A percentile compares a stretch with the other conserved stretches of the same genome.
phyloP scores from a whole-genome alignment of 1,140 invertebrate species.

The Steinernema feltiae region DNA sequence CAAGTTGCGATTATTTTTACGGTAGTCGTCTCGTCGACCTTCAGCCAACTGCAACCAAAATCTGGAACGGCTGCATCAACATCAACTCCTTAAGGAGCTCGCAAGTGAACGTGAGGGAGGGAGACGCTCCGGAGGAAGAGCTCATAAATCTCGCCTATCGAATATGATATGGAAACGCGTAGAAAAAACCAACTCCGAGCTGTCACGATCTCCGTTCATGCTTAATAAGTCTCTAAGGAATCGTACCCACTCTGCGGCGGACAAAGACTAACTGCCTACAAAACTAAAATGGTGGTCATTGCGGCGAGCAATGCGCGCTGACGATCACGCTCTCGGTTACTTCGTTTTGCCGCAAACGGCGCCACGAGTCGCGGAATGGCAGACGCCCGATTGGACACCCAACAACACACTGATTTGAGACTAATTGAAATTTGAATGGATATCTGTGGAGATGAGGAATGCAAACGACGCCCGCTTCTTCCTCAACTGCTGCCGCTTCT shows the following conservation, averaged over 20 bases:
- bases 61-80: neutral
- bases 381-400: neutral
- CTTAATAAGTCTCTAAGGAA: slow-evolving; percentile 1
- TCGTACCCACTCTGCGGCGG: neutral
- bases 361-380: neutral
- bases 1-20: slow-evolving; percentile 13
- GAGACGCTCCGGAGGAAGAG: neutral
- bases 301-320: neutral
- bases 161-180: slow-evolving; percentile 13
- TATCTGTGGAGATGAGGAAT: slow-evolving; percentile 11
- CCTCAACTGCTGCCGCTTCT: neutral
- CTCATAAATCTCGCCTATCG: slow-evolving; percentile 13
- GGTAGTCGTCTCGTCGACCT: neutral
- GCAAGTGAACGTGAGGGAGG: neutral
- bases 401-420: slow-evolving; percentile 7
- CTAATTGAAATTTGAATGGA: slow-evolving; percentile 15
- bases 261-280: slow-evolving; percentile 1
- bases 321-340: neutral
- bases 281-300: slow-evolving; percentile 6
- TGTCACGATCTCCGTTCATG: slow-evolving; percentile 5
- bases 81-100: neutral
- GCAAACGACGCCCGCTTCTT: neutral
- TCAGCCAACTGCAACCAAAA: too few relatives aligned
- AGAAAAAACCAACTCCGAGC: slow-evolving; percentile 9
- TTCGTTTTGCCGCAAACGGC: neutral